Conservation (phyloP, 1,140 invertebrate genomes). For the Steinernema khuongi region DNA sequence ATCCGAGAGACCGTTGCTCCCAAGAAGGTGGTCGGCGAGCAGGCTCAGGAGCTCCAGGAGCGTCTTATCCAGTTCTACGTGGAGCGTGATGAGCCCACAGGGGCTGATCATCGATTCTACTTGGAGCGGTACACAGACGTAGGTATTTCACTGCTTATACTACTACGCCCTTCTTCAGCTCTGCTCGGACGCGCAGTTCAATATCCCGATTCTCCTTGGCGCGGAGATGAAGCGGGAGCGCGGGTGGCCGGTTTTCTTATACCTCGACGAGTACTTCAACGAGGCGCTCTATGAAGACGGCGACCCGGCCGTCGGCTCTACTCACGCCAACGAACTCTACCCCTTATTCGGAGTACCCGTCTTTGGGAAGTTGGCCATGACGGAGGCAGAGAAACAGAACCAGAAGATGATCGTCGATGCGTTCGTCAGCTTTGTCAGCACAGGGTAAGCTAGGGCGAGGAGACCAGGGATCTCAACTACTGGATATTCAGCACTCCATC, state of each 20-base stretch:
- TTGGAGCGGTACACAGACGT: conserved; percentile 30
- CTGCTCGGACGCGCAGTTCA: conserved; percentile 27
- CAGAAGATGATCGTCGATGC: conserved; percentile 1
- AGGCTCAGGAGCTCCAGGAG: not conserved
- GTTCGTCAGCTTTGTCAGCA: conserved; percentile 1
- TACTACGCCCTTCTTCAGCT: not conserved
- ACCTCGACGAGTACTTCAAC: conserved; percentile 25
- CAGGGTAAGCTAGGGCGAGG: not conserved
- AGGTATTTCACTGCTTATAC: not conserved
- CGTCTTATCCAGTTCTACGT: conserved; percentile 15
- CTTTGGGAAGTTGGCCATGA: conserved; percentile 5
- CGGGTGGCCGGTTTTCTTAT: conserved; percentile 23
- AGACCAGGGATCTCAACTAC: not conserved
- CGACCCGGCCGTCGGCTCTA: conserved; percentile 16
- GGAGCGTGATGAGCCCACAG: conserved; percentile 12
- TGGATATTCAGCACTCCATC: not conserved
- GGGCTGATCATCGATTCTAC: conserved; percentile 17
- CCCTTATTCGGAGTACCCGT: not conserved
- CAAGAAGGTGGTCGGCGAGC: conserved; percentile 4
- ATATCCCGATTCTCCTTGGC: conserved; percentile 27
- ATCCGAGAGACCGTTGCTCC: conserved; percentile 10
- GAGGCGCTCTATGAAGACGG: conserved; percentile 14
- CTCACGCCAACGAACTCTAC: conserved; percentile 19
- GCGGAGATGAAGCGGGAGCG: conserved; percentile 7
- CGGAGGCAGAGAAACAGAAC: not conserved